Conservation (phyloP, 2,888 invertebrate species). For the Erebia palarica region DNA sequence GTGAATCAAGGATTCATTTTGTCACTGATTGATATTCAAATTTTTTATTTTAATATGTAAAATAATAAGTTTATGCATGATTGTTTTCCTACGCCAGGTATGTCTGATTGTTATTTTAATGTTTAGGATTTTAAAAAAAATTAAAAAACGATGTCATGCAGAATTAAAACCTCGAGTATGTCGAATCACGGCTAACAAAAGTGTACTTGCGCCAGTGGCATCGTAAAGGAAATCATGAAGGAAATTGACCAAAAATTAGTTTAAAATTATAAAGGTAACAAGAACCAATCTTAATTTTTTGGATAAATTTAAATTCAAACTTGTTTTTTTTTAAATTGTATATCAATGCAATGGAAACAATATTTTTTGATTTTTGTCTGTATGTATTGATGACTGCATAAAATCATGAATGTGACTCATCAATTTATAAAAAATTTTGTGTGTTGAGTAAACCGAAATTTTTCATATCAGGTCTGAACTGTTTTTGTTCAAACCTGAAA, state of each 20-base stretch:
- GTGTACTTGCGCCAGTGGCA: no score
- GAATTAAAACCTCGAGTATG: not conserved
- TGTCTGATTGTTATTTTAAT: not conserved
- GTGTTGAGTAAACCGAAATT: no score
- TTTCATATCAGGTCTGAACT: no score
- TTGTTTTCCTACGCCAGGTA: not conserved
- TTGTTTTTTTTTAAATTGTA: no score
- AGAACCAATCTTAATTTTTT: not conserved
- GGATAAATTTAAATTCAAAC: not conserved
- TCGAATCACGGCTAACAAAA: no score
- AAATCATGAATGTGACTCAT: no score
- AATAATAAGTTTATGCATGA: not conserved
- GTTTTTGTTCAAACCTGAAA: no score
- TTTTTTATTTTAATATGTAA: not conserved
- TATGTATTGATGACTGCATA: no score
- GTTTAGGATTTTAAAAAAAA: not conserved
- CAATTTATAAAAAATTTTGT: no score
- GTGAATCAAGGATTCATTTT: not conserved
- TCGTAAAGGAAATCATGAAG: not conserved
- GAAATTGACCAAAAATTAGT: constrained; percentile 1
- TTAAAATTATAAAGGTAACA: not conserved
- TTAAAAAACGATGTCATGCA: not conserved
- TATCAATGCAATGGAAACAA: no score
- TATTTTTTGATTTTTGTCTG: no score
- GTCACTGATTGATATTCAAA: not conserved